These are phyloP conservation scores for Cactoblastis cactorum DNA, from an alignment of 2,888 invertebrate genomes.

Conservation along the genomic window DNA sequence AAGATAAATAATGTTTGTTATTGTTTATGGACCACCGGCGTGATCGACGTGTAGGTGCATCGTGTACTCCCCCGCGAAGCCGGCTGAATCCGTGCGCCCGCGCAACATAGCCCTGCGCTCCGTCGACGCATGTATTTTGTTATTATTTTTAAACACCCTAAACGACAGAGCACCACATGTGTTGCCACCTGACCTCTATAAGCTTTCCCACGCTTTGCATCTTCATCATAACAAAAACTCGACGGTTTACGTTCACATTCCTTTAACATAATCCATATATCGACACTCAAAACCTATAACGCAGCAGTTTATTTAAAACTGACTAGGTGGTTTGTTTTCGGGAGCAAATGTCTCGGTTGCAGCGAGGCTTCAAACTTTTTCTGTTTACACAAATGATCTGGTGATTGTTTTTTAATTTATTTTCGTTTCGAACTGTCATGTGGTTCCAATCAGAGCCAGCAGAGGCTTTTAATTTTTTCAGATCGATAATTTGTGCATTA, in stretches of 20 bases:
- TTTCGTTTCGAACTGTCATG: constrained; percentile 68
- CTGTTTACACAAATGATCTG: constrained; percentile 75
- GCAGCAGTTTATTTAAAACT: constrained; percentile 26
- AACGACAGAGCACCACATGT: constrained; percentile 73
- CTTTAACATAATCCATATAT: constrained; percentile 37
- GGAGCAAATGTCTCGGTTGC: constrained; percentile 66
- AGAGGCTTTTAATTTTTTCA: constrained; percentile 64
- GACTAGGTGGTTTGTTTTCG: constrained; percentile 52
- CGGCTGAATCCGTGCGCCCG: constrained; percentile 18
- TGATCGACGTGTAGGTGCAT: constrained; percentile 33
- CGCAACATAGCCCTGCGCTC: constrained; percentile 32
- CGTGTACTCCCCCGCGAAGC: constrained; percentile 65
- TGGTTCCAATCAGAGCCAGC: constrained; percentile 71
- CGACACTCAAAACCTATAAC: constrained; percentile 35
- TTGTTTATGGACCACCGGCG: constrained; percentile 74
- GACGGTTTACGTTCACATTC: constrained; percentile 47
- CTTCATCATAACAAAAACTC: constrained; percentile 55
- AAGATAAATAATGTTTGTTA: constrained; percentile 61
- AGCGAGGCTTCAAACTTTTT: constrained; percentile 67
- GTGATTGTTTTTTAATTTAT: constrained; percentile 79
- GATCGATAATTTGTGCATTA: constrained; percentile 30
- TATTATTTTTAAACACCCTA: constrained; percentile 72
- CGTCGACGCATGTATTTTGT: constrained; percentile 56
- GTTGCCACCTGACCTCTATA: constrained; percentile 71
- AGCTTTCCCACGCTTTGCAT: constrained; percentile 72